Base-by-base conservation (phyloP, 1,140 invertebrate genomes). In the Megalonaias nervosa region DNA sequence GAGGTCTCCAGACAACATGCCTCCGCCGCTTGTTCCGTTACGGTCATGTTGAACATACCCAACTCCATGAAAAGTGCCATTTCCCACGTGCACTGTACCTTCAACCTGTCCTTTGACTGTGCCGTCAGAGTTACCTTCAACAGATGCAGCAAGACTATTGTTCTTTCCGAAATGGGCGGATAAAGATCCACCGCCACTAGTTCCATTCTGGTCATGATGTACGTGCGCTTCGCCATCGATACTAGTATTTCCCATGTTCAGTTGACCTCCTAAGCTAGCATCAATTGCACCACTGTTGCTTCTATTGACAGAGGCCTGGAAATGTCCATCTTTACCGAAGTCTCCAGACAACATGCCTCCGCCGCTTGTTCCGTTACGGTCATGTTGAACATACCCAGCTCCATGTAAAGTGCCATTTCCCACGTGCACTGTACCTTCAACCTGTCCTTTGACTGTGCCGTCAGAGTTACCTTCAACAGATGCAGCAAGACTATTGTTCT, bases 181-280 rank as follows among this genome's bases (percentile, higher is more conserved):
- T 21, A 65, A 21, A 17, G 21, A 26, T 17, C 64, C 64, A 15
- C 64, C n/a, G 2, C 21, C 16, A 21, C 64, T 65, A 4, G 64
- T 65, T 13, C 64, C 64, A 65, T 65, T 65, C 16, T 65, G 21
- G 64, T 65, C 64, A 65, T 65, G 64, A 65, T 65, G 64, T 19
- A 65, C 21, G 21, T 65, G 31, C 64, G 21, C 64, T n/a, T 15
- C 64, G 21, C 64, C 64, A 5, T 21, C 21, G 31, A 65, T 65
- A 65, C 21, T 65, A 12, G 64, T 26, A 21, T 65, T 65, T 23
- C 64, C 64, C 0, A 65, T 65, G 15, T 65, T 21, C 31, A 31
- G 1, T 65, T 21, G 31, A 15, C 64, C n/a, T 17, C 64, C 31
- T 19, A 21, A 12, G 2, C 16, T 13, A n/a, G 64, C 16, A 12